A percentile compares a stretch with the other conserved stretches of the same genome.
Evolutionary conservation across 1,140 invertebrate genomes (phyloP).

Genomic region (Homarus americanus): DNA sequence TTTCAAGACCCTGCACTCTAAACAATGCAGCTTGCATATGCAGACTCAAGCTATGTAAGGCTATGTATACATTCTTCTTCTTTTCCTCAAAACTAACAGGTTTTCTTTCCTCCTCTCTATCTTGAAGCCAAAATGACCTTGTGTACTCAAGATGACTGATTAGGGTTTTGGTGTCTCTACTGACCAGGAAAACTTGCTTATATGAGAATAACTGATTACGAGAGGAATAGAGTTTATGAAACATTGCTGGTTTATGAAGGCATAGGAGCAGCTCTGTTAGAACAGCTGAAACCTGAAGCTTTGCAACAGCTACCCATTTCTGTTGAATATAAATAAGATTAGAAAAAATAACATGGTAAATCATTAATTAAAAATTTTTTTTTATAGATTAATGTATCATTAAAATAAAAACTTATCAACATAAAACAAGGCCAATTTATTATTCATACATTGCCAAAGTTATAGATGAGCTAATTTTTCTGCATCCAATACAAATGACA

Average conservation of each 20-base stretch:
- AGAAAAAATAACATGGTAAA: neutral
- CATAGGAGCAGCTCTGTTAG: slow-evolving; percentile 43
- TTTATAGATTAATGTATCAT: too few species aligned
- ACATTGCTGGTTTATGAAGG: neutral
- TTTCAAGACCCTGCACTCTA: slow-evolving; percentile 41
- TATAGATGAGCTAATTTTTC: too few species aligned
- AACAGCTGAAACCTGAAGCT: slow-evolving; percentile 43
- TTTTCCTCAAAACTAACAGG: slow-evolving; percentile 30
- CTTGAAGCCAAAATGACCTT: slow-evolving; percentile 35
- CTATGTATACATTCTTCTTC: slow-evolving; percentile 47
- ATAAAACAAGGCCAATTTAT: too few species aligned
- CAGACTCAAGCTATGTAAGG: slow-evolving; percentile 41
- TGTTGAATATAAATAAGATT: neutral
- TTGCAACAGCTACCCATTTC: slow-evolving; percentile 37
- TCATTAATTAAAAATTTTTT: neutral
- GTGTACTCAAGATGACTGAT: slow-evolving; percentile 29
- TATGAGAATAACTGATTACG: neutral
- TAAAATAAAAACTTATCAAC: too few species aligned
- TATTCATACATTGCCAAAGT: too few species aligned
- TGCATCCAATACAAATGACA: too few species aligned
- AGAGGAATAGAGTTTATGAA: neutral
- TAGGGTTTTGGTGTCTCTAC: slow-evolving; percentile 8
- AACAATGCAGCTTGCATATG: slow-evolving; percentile 47
- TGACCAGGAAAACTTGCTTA: neutral
- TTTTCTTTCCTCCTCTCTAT: neutral